A percentile compares a stretch with the other conserved stretches of the same genome.
Evolutionary conservation across 1,140 invertebrate genomes (phyloP).

Genomic region (Argopecten irradians): DNA sequence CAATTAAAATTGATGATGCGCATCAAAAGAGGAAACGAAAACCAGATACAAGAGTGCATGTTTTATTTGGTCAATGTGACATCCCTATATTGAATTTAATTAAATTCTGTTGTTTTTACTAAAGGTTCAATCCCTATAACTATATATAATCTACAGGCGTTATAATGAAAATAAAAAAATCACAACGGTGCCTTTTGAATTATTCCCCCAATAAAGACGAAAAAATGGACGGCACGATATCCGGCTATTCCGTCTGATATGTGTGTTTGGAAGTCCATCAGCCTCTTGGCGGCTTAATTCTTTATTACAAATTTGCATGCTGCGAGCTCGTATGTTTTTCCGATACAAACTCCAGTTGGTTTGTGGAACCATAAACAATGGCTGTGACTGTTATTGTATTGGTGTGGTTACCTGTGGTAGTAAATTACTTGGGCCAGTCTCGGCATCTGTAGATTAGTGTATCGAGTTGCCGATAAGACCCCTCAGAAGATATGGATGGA

Average conservation of each 20-base stretch:
- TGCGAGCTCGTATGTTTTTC: neutral
- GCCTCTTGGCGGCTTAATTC: constrained; percentile 6
- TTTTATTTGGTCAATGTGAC: neutral
- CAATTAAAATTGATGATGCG: too few relatives aligned
- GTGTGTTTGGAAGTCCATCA: constrained; percentile 15
- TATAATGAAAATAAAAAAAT: neutral
- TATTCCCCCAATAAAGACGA: neutral
- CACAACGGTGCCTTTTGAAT: neutral
- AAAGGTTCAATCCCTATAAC: neutral
- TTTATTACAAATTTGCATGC: constrained; percentile 18
- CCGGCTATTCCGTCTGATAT: neutral
- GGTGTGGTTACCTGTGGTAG: neutral
- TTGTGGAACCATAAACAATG: neutral
- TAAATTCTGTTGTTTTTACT: neutral
- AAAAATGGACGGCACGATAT: neutral
- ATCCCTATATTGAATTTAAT: neutral
- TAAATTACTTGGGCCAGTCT: constrained; percentile 1
- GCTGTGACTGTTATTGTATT: neutral
- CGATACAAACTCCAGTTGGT: constrained; percentile 7
- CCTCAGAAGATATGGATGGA: neutral
- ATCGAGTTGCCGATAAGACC: neutral
- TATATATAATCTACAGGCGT: neutral
- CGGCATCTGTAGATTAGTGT: neutral
- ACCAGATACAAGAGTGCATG: neutral
- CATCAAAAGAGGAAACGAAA: neutral